Evolutionary conservation across 2,797 vertebrate genomes (phyloP).

Genomic region (Crax fasciolata): DNA sequence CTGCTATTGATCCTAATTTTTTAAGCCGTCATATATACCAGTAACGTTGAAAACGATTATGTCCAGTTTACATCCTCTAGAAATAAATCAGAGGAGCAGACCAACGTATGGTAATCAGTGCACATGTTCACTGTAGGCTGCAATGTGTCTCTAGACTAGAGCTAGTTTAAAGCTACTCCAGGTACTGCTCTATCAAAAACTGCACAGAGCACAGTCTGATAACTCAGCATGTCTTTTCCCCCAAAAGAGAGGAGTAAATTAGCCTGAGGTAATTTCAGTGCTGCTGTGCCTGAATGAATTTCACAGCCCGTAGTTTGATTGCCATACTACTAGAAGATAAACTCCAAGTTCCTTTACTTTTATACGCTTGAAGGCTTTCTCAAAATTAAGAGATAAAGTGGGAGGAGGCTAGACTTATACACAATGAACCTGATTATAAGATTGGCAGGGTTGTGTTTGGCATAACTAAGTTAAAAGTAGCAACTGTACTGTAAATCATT

Average conservation of each 20-base stretch:
- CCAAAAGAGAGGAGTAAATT: background rate
- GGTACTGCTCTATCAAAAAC: background rate
- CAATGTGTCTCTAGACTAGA: background rate
- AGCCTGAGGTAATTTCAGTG: background rate
- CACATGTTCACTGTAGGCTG: background rate
- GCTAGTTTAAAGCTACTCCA: background rate
- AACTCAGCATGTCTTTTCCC: background rate
- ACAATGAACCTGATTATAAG: background rate
- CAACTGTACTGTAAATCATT: slow-evolving; percentile 48
- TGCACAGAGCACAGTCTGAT: background rate
- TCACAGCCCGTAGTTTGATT: background rate
- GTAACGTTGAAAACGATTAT: background rate
- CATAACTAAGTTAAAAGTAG: slow-evolving; percentile 30
- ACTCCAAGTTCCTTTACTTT: background rate
- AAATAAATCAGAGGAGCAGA: background rate
- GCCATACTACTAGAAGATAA: background rate
- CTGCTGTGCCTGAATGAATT: background rate
- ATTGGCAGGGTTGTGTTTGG: background rate
- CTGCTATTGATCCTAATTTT: background rate
- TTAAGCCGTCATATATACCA: background rate
- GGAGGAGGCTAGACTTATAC: background rate
- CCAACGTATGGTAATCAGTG: background rate
- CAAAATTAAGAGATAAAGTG: background rate
- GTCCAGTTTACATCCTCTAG: background rate
- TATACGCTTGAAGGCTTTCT: background rate